Evolutionary conservation across 2,888 invertebrate species (phyloP).

Genomic region (Macrophya alboannulata): DNA sequence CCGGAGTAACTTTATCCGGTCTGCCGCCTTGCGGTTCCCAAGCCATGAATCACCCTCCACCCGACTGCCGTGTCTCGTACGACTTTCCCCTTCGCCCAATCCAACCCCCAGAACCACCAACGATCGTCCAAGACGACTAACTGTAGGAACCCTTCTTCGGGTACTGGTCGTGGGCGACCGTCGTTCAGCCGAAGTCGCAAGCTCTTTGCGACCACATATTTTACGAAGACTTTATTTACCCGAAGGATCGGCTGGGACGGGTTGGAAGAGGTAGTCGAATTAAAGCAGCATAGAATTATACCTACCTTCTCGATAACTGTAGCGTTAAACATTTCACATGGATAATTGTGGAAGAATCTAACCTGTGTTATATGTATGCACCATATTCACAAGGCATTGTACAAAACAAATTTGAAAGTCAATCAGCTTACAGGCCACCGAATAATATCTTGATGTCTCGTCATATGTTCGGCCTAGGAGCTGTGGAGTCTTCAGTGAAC

Average conservation of each 20-base stretch:
- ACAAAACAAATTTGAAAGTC: background rate
- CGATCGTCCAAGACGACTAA: conserved; percentile 47
- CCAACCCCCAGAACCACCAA: conserved; percentile 28
- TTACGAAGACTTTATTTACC: conserved; percentile 50
- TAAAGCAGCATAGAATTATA: conserved; percentile 4
- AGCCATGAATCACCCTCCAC: conserved; percentile 57
- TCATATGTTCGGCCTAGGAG: background rate
- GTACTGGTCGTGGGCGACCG: conserved; percentile 9
- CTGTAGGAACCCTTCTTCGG: conserved; percentile 48
- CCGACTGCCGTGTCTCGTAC: conserved; percentile 47
- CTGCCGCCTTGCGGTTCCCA: conserved; percentile 47
- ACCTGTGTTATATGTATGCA: background rate
- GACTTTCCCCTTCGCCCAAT: conserved; percentile 27
- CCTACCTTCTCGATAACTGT: background rate
- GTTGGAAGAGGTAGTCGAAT: conserved; percentile 4
- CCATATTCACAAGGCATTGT: background rate
- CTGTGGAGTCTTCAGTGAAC: conserved; percentile 1
- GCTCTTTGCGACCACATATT: conserved; percentile 43
- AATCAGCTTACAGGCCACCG: background rate
- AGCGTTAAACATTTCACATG: background rate
- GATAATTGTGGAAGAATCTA: background rate
- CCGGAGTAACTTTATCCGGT: conserved; percentile 57
- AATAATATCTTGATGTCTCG: background rate
- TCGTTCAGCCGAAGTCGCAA: conserved; percentile 34
- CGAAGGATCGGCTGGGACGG: background rate